phyloP scores from a whole-genome alignment of 2,888 invertebrate genomes.

The Nasonia oneida region DNA sequence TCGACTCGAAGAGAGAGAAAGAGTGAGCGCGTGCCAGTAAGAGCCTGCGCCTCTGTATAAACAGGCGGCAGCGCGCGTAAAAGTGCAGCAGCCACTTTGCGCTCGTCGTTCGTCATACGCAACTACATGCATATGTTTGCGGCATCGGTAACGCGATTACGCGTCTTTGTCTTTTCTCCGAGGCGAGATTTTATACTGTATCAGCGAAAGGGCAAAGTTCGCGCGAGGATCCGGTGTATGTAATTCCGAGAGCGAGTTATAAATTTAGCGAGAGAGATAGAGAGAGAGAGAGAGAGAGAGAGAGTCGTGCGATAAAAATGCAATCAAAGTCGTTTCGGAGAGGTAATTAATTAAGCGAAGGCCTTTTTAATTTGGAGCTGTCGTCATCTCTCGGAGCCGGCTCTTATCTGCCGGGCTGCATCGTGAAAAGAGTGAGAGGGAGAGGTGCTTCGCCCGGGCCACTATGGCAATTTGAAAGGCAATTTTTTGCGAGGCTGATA shows the following conservation, averaged over 20 bases:
- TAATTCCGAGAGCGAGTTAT: neutral
- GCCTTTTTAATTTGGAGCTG: constrained; percentile 61
- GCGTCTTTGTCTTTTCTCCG: neutral
- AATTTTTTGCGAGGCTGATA: constrained; percentile 69
- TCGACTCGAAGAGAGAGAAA: constrained; percentile 70
- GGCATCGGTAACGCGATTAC: constrained; percentile 54
- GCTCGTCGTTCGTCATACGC: constrained; percentile 54
- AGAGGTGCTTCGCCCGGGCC: constrained; percentile 35
- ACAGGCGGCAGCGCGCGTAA: constrained; percentile 20
- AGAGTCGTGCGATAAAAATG: constrained; percentile 57
- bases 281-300: no score
- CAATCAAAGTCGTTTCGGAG: constrained; percentile 59
- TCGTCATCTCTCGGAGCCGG: constrained; percentile 45
- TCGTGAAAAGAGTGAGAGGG: constrained; percentile 7
- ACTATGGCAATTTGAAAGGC: constrained; percentile 67
- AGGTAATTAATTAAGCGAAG: constrained; percentile 61
- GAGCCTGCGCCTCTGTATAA: neutral
- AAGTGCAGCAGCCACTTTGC: constrained; percentile 50
- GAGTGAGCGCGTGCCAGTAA: constrained; percentile 13
- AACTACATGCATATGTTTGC: constrained; percentile 55
- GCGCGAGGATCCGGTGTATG: neutral
- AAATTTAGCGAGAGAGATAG: neutral
- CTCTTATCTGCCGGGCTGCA: constrained; percentile 54
- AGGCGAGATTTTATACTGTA: no score
- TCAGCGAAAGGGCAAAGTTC: neutral